A percentile compares a stretch with the other conserved stretches of the same genome.
Conservation (phyloP, 2,797 vertebrate genomes). For the Pteropus rufus region DNA sequence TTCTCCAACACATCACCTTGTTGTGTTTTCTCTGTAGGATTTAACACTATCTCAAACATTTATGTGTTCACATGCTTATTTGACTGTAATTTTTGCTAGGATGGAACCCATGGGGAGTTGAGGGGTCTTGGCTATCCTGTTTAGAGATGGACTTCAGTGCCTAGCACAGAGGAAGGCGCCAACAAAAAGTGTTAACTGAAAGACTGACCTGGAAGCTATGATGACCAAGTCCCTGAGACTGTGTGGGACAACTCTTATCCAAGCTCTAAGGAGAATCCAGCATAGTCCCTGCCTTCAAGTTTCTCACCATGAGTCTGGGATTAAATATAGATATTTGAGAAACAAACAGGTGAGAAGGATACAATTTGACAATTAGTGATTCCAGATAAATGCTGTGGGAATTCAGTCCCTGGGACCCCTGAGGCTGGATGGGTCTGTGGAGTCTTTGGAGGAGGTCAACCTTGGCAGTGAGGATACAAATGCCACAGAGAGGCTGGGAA, state of each 20-base stretch:
- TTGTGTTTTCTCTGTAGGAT: neutral
- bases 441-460: neutral
- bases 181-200: neutral
- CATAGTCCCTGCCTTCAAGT: neutral
- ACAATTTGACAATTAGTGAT: neutral
- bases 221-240: neutral
- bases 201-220: neutral
- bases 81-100: neutral
- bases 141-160: neutral
- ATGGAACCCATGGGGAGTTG: neutral
- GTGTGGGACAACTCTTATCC: neutral
- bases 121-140: neutral
- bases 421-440: neutral
- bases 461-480: neutral
- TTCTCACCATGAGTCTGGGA: neutral
- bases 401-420: neutral
- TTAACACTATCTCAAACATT: neutral
- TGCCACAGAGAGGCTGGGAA: neutral
- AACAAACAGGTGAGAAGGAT: neutral
- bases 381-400: neutral
- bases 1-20: neutral
- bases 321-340: neutral
- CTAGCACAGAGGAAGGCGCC: neutral
- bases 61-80: neutral
- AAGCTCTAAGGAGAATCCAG: neutral